phyloP scores from a whole-genome alignment of 2,888 invertebrate genomes.

The Meandrusa payeni region DNA sequence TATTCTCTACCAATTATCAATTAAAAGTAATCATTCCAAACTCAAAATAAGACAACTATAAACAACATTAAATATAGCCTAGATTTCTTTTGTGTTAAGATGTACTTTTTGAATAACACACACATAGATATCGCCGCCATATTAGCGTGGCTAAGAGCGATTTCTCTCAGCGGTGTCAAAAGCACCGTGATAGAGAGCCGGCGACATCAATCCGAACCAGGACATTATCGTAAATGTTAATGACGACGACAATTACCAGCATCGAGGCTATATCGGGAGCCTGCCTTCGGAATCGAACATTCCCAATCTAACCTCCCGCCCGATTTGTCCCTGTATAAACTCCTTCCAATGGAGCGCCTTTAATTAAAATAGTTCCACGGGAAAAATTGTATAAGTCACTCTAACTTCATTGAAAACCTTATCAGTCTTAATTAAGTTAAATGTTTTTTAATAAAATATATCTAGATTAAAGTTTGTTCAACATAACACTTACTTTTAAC shows the following conservation, averaged over 20 bases:
- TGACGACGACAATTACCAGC: slow-evolving; percentile 70
- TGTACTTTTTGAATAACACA: no score
- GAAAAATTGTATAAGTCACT: slow-evolving; percentile 44
- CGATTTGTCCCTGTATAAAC: slow-evolving; percentile 67
- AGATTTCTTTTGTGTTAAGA: no score
- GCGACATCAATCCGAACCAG: slow-evolving; percentile 61
- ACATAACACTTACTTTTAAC: no score
- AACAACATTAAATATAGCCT: no score
- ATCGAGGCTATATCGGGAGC: slow-evolving; percentile 55
- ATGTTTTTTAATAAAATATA: no score
- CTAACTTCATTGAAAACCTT: no score
- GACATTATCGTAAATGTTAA: slow-evolving; percentile 78
- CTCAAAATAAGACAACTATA: no score
- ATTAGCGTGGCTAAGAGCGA: slow-evolving; percentile 44
- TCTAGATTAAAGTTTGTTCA: no score
- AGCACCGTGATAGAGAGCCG: slow-evolving; percentile 46
- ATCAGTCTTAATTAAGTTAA: no score
- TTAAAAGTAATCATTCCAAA: no score
- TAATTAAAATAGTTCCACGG: slow-evolving; percentile 74
- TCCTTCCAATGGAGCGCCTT: slow-evolving; percentile 61
- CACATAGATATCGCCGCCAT: slow-evolving; percentile 16
- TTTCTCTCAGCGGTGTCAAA: slow-evolving; percentile 53
- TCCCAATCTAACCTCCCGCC: slow-evolving; percentile 60
- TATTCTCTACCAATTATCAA: no score
- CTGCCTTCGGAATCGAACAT: slow-evolving; percentile 60